Conservation (phyloP, 2,113 vertebrate genomes). For the Tinamus guttatus region DNA sequence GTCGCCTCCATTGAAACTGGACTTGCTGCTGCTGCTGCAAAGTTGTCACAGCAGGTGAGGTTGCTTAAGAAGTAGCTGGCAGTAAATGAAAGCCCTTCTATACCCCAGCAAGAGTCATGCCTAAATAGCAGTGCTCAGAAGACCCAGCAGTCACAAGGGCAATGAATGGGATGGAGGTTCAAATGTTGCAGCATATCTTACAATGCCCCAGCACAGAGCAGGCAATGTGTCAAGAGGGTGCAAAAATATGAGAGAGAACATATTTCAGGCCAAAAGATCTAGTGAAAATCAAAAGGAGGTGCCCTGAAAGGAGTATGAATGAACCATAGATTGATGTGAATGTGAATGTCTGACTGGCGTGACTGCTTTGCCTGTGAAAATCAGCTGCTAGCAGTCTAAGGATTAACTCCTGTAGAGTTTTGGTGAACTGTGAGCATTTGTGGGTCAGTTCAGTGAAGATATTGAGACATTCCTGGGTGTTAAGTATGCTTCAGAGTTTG, state of each 20-base stretch:
- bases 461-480: not conserved
- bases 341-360: not conserved
- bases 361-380: not conserved
- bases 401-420: not conserved
- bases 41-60: constrained; percentile 95
- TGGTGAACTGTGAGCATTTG: not conserved
- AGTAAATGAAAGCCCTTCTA: not conserved
- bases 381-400: not conserved
- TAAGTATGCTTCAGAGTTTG: not conserved
- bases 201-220: fast-evolving
- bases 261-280: not conserved
- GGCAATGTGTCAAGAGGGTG: fast-evolving
- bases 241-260: not conserved
- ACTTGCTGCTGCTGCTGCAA: constrained; percentile 93
- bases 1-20: constrained; percentile 98
- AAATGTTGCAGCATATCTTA: not conserved
- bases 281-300: not conserved
- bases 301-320: not conserved
- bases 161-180: not conserved
- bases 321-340: fast-evolving
- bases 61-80: not conserved
- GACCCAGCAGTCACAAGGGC: not conserved
- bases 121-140: fast-evolving
- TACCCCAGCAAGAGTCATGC: not conserved
- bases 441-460: not conserved